Conservation (phyloP, 2,888 invertebrate genomes). For the Congeria kusceri region DNA sequence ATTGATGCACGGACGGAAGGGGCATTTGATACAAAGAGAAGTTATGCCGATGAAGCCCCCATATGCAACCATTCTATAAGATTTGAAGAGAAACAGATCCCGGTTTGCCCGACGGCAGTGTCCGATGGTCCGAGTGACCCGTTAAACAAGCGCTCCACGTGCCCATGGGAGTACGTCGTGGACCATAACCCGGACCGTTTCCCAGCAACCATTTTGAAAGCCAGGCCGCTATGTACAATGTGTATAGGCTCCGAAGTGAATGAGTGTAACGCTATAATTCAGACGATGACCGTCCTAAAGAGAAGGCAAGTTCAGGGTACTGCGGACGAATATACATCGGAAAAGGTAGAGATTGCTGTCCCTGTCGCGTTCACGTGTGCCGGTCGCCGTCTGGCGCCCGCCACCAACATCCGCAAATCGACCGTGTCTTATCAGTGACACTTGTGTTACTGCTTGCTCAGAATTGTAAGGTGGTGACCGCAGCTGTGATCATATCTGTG, state of each 20-base stretch:
- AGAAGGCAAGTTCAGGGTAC: not conserved
- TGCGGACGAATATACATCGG: conserved; percentile 15
- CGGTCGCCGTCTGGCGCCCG: too few species aligned
- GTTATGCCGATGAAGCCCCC: too few species aligned
- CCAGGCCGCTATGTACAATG: conserved; percentile 20
- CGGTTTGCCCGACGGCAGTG: not conserved
- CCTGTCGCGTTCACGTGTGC: conserved; percentile 1
- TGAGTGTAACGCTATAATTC: conserved; percentile 18
- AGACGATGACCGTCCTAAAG: conserved; percentile 12
- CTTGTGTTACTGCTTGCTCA: too few species aligned
- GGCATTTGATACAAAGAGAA: too few species aligned
- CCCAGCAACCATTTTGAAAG: conserved; percentile 40
- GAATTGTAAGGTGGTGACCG: too few species aligned
- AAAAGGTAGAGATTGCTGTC: not conserved
- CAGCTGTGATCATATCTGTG: too few species aligned
- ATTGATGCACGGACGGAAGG: not conserved
- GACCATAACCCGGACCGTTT: conserved; percentile 30
- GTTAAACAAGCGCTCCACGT: conserved; percentile 42
- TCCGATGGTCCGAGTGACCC: conserved; percentile 20
- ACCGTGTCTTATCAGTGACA: too few species aligned
- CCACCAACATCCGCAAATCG: too few species aligned
- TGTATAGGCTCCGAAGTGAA: conserved; percentile 21
- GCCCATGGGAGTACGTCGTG: conserved; percentile 53
- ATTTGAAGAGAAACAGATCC: not conserved
- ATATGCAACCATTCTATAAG: not conserved